Evolutionary conservation across 2,888 invertebrate species (phyloP), one percentile per base, ranked within the genome.

Genomic region (Acronicta psi): DNA sequence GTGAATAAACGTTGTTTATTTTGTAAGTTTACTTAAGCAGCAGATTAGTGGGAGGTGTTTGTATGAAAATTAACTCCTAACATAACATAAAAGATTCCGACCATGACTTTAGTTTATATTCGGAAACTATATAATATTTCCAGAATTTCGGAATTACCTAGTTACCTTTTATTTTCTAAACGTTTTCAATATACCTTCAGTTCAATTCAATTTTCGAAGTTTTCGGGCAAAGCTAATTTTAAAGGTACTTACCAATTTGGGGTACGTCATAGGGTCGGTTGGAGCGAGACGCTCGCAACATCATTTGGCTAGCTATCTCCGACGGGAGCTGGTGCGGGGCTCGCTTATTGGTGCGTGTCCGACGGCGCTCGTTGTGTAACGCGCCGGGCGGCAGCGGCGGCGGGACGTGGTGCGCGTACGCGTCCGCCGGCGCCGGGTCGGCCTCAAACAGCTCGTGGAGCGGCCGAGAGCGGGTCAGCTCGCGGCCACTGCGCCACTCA

Each of bases 251-350:
- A 97, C 97, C 97, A 85, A 97, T 97, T 94, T 97, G 97, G 77
- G 97, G 97, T 73, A 97, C 97, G 92, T 97, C 97, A 91, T 97
- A 97, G 81, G 96, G 96, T 80, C 97, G 95, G 86, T 96, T 96
- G 72, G 96, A 96, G 77, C 97, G 95, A 63, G 97, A 95, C 59
- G 97, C 96, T 78, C 97, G 95, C 83, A 97, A 92, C 96, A 97
- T 97, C 91, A 97, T 95, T 89, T 97, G 97, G 83, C 95, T 96
- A 49, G 96, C 96, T 79, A 96, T 94, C 79, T 95, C 95, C 54
- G 95, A 92, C 70, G 95, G 94, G 57, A 95, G 82, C 59, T 81
- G 83, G 69, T 88, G 88, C 37, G 88, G 89, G 17, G 87, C 77
- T 62, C 94, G 88, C 77, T 93, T 94, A 73, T 78, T 85, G 73